Percentiles rank a stretch among this genome's conserved stretches.
These are phyloP conservation scores for Trachelus troglodyta DNA, from an alignment of 2,888 invertebrate species.

Conservation along the genomic window DNA sequence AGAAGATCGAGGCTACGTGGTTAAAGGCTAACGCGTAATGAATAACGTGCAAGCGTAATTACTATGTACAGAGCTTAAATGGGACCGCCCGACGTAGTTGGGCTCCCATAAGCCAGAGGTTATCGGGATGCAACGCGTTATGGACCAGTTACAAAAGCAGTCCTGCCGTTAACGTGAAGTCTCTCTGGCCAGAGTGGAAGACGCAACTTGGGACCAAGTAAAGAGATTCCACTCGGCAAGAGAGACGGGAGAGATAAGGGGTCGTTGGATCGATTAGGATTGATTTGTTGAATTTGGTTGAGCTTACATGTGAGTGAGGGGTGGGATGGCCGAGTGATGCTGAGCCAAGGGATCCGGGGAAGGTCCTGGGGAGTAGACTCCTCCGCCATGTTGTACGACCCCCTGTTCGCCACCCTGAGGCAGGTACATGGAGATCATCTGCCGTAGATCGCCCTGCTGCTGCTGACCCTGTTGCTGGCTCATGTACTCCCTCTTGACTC, in stretches of 20 bases:
- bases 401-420: conserved; percentile 76
- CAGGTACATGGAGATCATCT: conserved; percentile 84
- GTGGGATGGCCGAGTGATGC: conserved; percentile 64
- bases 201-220: neutral
- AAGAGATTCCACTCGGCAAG: neutral
- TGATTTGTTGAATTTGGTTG: conserved; percentile 1
- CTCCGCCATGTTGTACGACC: conserved; percentile 72
- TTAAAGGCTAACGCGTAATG: neutral
- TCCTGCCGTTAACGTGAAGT: neutral
- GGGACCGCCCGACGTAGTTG: neutral
- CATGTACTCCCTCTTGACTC: conserved; percentile 80
- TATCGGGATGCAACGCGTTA: neutral
- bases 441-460: conserved; percentile 73
- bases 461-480: conserved; percentile 70
- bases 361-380: conserved; percentile 72
- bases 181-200: neutral
- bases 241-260: neutral
- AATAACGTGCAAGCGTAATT: neutral
- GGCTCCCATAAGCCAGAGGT: neutral
- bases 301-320: conserved; percentile 76
- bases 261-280: neutral
- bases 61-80: neutral
- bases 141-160: neutral
- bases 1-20: neutral
- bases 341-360: conserved; percentile 71